Base-by-base conservation (phyloP, 1,140 invertebrate genomes). In the Acromyrmex charruanus region DNA sequence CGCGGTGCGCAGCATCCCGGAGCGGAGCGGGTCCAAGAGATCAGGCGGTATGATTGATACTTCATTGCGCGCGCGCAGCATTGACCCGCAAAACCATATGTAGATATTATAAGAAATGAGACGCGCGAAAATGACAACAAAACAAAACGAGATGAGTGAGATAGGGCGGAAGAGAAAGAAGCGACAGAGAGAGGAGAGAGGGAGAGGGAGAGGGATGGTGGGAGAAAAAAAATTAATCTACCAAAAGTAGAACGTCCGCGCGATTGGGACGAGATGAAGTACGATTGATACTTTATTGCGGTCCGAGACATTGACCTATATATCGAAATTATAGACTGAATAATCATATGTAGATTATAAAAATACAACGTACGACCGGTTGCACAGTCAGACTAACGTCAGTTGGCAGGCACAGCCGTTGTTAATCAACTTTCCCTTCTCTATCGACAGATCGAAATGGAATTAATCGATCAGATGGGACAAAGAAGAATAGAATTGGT, bases 291-390 rank as follows among this genome's bases (percentile, higher is more conserved):
- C 80, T 75, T 84, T 84, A 84, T 84, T 61, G 58, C 80, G 55
- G 25, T 44, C 69, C 55, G 28, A 84, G 80, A 75, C 55, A 84
- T 75, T 84, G 80, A 75, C 80, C 80, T 12, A 84, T 84, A 84
- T 84, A 84, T 74, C 69, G 80, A 84, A 75, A 84, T 84, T 84
- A 84, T 84, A 84, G 69, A 84, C 69, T 75, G 80, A 84, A 63
- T 75, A 82, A 74, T 82, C 80, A 65, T 72, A 75, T 75, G 80
- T 84, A 74, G 69, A 84, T 84, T 84, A 65, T 75, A 84, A 84
- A 84, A 84, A 63, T 75, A 14, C 55, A 35, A 84, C 39, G 18
- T 58, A 35, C 55, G 55, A 72, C 68, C 80, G 80, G 55, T 74
- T 74, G 68, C 80, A 39, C 72, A 44, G 55, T 61, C 39, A 5